These are phyloP conservation scores for Oenanthe melanoleuca DNA, from an alignment of 2,113 vertebrate genomes.

Conservation along the genomic window DNA sequence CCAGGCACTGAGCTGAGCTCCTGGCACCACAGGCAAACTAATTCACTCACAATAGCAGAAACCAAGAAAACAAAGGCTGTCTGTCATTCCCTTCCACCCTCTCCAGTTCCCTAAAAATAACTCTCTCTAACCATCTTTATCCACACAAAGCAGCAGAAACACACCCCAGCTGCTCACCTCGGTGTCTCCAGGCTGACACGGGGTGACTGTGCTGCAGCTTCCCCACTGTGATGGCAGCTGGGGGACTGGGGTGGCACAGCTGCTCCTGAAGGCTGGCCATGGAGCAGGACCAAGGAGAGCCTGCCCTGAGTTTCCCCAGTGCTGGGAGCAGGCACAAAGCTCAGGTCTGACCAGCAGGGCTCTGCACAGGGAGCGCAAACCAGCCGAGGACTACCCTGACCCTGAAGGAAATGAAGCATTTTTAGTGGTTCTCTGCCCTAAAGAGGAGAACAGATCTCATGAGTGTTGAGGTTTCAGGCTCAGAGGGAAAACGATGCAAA, in stretches of 20 bases:
- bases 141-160: not conserved
- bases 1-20: not conserved
- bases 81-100: not conserved
- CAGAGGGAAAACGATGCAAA: not conserved
- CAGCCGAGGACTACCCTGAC: not conserved
- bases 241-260: not conserved
- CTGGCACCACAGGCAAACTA: not conserved
- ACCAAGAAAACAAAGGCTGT: not conserved
- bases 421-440: not conserved
- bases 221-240: not conserved
- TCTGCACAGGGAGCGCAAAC: not conserved
- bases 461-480: not conserved
- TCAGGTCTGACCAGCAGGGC: not conserved
- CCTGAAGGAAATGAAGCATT: not conserved
- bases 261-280: not conserved
- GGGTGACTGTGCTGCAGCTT: not conserved
- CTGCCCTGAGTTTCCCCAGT: fast-evolving
- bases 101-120: not conserved
- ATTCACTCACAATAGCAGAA: not conserved
- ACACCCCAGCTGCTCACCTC: not conserved
- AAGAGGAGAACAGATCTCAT: not conserved
- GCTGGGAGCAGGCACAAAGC: not conserved
- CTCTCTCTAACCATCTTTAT: not conserved
- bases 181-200: fast-evolving
- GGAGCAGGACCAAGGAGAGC: fast-evolving